Evolutionary conservation across 2,888 invertebrate genomes (phyloP).

Genomic region (Dynastes tityus): DNA sequence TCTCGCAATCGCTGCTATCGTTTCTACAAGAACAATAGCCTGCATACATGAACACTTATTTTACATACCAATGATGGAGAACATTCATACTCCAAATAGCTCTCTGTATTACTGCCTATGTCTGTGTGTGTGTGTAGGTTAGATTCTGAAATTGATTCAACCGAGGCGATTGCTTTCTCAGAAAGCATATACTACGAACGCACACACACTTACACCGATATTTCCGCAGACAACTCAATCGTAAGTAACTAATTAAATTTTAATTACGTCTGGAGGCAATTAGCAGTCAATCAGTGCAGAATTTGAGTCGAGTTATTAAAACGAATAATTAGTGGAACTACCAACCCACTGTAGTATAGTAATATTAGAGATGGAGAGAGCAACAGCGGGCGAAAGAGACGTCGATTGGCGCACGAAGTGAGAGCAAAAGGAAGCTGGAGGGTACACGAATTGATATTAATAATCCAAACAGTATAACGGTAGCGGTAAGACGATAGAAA

Average conservation of each 20-base stretch:
- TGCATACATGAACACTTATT: conserved; percentile 36
- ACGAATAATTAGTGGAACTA: conserved; percentile 68
- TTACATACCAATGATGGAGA: conserved; percentile 26
- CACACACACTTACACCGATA: conserved; percentile 35
- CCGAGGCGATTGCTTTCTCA: conserved; percentile 36
- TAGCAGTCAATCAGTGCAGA: conserved; percentile 70
- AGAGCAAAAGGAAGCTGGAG: conserved; percentile 55
- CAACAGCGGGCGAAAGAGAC: conserved; percentile 34
- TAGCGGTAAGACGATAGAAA: conserved; percentile 38
- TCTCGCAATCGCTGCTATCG: conserved; percentile 21
- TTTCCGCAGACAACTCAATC: conserved; percentile 58
- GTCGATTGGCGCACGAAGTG: conserved; percentile 18
- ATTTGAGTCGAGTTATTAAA: conserved; percentile 67
- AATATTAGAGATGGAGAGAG: conserved; percentile 60
- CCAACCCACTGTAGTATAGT: conserved; percentile 63
- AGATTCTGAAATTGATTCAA: conserved; percentile 19
- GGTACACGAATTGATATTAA: conserved; percentile 69
- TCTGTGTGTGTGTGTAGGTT: not conserved
- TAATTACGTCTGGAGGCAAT: conserved; percentile 70
- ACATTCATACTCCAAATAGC: conserved; percentile 31
- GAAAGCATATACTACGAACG: conserved; percentile 6
- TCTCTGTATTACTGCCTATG: not conserved
- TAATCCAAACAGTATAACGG: conserved; percentile 53
- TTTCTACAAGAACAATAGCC: conserved; percentile 38
- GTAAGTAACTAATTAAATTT: conserved; percentile 68